phyloP scores from a whole-genome alignment of 2,797 vertebrate genomes.

The Myripristis murdjan region DNA sequence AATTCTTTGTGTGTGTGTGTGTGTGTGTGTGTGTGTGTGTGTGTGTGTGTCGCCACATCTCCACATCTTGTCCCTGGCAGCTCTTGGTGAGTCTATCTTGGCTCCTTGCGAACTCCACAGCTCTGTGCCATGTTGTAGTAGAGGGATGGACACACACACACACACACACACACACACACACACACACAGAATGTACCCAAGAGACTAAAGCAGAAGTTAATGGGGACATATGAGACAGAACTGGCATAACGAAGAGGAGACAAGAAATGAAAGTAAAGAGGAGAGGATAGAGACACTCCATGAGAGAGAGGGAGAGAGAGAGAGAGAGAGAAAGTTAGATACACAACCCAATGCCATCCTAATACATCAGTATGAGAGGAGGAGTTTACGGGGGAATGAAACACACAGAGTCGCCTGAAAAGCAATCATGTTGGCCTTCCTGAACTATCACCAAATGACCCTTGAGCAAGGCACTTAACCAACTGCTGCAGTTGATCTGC shows the following conservation, averaged over 20 bases:
- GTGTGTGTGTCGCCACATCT: slow-evolving; percentile 18
- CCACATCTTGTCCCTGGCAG: slow-evolving; percentile 46
- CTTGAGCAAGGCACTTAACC: too few species aligned
- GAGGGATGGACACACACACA: slow-evolving; percentile 6
- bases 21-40: slow-evolving; percentile 4
- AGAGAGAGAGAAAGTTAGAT: background rate
- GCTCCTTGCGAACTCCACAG: slow-evolving; percentile 9
- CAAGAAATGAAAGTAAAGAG: background rate
- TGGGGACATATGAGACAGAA: background rate
- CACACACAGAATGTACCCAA: too few species aligned
- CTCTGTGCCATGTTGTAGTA: slow-evolving; percentile 1
- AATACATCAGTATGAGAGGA: too few species aligned
- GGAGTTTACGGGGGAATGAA: too few species aligned
- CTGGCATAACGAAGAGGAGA: background rate
- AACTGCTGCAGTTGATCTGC: too few species aligned
- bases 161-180: slow-evolving; percentile 22
- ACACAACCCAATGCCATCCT: background rate
- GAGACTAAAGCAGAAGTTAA: background rate
- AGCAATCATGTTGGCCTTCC: too few species aligned
- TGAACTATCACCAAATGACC: too few species aligned
- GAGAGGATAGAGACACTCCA: background rate
- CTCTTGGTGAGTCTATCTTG: slow-evolving; percentile 28
- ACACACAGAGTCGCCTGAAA: too few species aligned
- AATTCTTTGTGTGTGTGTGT: slow-evolving; percentile 31
- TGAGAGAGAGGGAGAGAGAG: background rate